Evolutionary conservation across 2,797 vertebrate genomes (phyloP).

Genomic region (Eupleurogrammus muticus): DNA sequence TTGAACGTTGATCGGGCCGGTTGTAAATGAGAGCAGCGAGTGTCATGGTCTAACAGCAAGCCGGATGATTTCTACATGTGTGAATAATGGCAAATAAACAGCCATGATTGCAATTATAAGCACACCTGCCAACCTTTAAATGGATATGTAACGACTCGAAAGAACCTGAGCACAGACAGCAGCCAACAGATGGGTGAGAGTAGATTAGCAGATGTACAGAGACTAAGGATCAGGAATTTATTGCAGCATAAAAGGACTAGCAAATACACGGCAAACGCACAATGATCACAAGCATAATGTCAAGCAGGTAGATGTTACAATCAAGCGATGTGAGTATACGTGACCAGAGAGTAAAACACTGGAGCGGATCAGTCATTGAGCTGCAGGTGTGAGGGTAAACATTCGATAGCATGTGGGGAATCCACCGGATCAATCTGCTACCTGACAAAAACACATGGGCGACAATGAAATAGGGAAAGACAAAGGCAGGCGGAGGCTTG

Average conservation of each 20-base stretch:
- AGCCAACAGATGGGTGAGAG: constrained; percentile 47
- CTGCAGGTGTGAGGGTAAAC: constrained; percentile 4
- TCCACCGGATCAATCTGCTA: constrained; percentile 5
- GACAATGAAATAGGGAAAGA: constrained; percentile 1
- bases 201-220: constrained; percentile 33
- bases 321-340: constrained; percentile 6
- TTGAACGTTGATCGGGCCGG: constrained; percentile 37
- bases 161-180: constrained; percentile 17
- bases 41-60: constrained; percentile 24
- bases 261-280: not conserved
- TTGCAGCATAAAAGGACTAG: not conserved
- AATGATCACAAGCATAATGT: constrained; percentile 22
- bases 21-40: constrained; percentile 32
- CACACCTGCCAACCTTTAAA: constrained; percentile 61
- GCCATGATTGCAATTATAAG: constrained; percentile 49
- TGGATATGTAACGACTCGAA: constrained; percentile 43
- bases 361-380: constrained; percentile 17
- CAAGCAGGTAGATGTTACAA: constrained; percentile 5
- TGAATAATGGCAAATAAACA: constrained; percentile 53
- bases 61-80: constrained; percentile 31
- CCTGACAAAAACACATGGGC: not conserved
- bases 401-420: not conserved
- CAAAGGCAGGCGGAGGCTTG: not conserved
- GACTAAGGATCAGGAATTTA: constrained; percentile 22
- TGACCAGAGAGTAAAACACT: constrained; percentile 15